phyloP scores from a whole-genome alignment of 2,888 invertebrate species.

The Mythimna pallens region DNA sequence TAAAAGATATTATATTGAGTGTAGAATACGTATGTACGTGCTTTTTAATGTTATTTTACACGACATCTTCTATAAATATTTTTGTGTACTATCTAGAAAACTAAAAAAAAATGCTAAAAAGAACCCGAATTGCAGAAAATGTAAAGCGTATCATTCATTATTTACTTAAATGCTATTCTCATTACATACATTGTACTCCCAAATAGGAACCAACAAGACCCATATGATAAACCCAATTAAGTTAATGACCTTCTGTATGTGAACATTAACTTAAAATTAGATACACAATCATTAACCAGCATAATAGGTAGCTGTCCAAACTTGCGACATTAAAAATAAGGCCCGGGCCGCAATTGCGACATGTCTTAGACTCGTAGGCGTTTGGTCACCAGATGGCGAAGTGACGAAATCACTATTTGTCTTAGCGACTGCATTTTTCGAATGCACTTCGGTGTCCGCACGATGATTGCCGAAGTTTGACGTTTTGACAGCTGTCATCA shows the following conservation, averaged over 20 bases:
- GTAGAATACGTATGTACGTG: no score
- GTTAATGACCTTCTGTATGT: slow-evolving; percentile 38
- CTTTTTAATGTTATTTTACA: no score
- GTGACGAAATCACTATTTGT: slow-evolving; percentile 72
- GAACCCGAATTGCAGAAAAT: no score
- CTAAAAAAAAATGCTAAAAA: no score
- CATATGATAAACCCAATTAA: slow-evolving; percentile 33
- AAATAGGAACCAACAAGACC: slow-evolving; percentile 10
- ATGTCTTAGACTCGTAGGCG: slow-evolving; percentile 71
- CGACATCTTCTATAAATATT: no score
- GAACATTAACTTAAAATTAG: slow-evolving; percentile 58
- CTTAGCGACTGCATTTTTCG: slow-evolving; percentile 66
- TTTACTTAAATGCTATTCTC: neutral
- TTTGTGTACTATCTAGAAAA: no score
- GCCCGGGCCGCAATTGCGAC: slow-evolving; percentile 58
- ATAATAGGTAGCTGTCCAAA: slow-evolving; percentile 61
- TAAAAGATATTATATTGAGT: no score
- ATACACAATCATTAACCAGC: slow-evolving; percentile 62
- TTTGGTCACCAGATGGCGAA: slow-evolving; percentile 75
- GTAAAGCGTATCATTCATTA: neutral
- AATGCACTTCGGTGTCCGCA: slow-evolving; percentile 59
- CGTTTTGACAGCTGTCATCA: slow-evolving; percentile 70
- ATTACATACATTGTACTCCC: neutral
- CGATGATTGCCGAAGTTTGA: slow-evolving; percentile 53
- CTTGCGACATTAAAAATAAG: slow-evolving; percentile 69